Evolutionary conservation across 1,140 invertebrate species (phyloP), one percentile per base, ranked within the genome.

Genomic region (Brachionus manjavacas): DNA sequence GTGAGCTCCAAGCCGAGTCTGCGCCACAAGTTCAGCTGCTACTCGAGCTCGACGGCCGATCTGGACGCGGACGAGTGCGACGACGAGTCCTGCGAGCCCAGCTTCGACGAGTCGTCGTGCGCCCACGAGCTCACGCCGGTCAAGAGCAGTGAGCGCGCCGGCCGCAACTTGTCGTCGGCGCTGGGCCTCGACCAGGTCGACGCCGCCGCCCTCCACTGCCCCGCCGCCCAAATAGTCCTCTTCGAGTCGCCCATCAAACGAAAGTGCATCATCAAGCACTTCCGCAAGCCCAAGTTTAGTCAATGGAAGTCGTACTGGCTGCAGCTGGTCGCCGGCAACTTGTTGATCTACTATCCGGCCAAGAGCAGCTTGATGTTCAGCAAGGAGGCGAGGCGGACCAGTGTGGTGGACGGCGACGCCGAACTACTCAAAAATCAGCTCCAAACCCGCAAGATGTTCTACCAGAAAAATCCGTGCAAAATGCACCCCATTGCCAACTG

Each of bases 241-340:
- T 81, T 81, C 39, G 79, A 81, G 16, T 81, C 79, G 11, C 52
- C 52, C 0, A 39, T 68, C 2, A 81, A 83, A 20, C 31, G 81
- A 7, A 83, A 83, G 20, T 83, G 81, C 43, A 49, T 83, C n/a
- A 46, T 83, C 0, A 83, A 83, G 70, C 70, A 83, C 49, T 83
- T 43, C 64, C 60, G 60, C 20, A 83, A 83, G 41, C 81, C 68
- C 6, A 46, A 16, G 14, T 68, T 83, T 68, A 35, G 49, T 49
- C 60, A 83, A 68, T 83, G 81, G 81, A 83, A 83, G 25, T 68
- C 41, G 6, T 83, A 83, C 7, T 83, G 81, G 81, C 20, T 83
- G 25, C 79, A 81, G 39, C 20, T 81, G 31, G 52, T 68, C 16
- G 79, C 31, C 8, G 79, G 79, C 6, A 81, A 81, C 46, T 41